phyloP scores from a whole-genome alignment of 2,797 vertebrate species.

The Columba guinea region DNA sequence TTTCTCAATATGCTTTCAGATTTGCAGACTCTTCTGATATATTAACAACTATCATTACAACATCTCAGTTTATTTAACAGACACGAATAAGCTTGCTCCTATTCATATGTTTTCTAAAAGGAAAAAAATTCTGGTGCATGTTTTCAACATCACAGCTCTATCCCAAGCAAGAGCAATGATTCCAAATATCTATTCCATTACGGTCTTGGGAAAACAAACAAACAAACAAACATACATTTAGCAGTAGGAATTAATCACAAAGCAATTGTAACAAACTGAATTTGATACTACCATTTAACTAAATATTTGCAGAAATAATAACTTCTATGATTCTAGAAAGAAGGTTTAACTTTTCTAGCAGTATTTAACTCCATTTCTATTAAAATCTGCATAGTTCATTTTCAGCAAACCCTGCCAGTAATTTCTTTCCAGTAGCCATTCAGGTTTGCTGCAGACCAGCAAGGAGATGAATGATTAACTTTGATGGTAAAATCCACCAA shows the following conservation, averaged over 20 bases:
- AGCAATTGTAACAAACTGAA: background rate
- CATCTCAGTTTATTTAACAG: background rate
- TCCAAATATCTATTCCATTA: background rate
- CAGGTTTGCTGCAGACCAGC: constrained; percentile 7
- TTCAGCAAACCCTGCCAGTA: background rate
- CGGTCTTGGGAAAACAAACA: background rate
- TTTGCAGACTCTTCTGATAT: background rate
- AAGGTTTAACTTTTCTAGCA: background rate
- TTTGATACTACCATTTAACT: background rate
- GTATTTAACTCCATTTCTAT: background rate
- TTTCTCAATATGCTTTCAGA: background rate
- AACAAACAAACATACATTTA: background rate
- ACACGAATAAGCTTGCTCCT: background rate
- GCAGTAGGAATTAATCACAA: background rate
- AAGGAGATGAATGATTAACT: constrained; percentile 5
- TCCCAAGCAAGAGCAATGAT: background rate
- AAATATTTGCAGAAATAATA: background rate
- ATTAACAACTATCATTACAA: background rate
- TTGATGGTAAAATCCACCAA: constrained; percentile 29
- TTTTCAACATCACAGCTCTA: background rate
- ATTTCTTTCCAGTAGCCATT: constrained; percentile 28
- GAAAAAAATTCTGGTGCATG: background rate
- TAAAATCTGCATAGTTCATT: constrained; percentile 9
- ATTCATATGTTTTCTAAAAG: background rate
- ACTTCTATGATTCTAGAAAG: background rate